Evolutionary conservation across 2,113 vertebrate species (phyloP), one percentile per base, ranked within the genome.

Genomic region (Passer domesticus): DNA sequence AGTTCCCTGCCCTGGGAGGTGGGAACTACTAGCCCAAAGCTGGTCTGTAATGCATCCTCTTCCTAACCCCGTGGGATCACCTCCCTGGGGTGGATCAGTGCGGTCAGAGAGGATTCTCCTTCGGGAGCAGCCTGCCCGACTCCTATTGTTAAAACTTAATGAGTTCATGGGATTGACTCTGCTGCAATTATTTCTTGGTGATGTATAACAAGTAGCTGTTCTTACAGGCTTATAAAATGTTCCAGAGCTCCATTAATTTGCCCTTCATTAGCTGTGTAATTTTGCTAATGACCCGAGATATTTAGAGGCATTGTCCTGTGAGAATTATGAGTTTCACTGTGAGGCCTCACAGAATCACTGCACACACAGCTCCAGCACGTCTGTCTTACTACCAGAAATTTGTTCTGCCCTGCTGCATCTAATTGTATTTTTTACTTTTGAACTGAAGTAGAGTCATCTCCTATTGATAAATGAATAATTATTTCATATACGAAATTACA

Each of bases 221-320:
- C 96, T 94, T 93, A 96, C 85, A 95, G 64, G 86, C 95, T 96
- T 97, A 96, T 84, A 94, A 95, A 97, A 93, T 94, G 87, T 95
- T 97, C 92, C 94, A 93, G 92, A 92, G 92, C 91, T 97, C 95
- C 96, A 97, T 97, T 97, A 97, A 97, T 97, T 97, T 97, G 88
- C 73, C 89, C 96, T 97, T 97, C 95, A 97, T 97, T 98, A 98
- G 84, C 95, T 96, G 44, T 93, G 88, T 96, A 97, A 97, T 97
- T 97, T 97, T 97, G 81, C 97, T 97, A 97, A 98, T 97, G 96
- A 98, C 95, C 91, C 47, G 28, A 87, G 92, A 95, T 97, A 91
- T 94, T 96, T 85, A 87, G 92, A 94, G 87, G 83, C 56, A 39
- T 92, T 96, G 94, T 92, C 93, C 93, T 94, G 6, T 37, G 92